Evolutionary conservation across 2,113 vertebrate genomes (phyloP), one percentile per base, ranked within the genome.

Genomic region (Cyphomyrus plagiostoma): DNA sequence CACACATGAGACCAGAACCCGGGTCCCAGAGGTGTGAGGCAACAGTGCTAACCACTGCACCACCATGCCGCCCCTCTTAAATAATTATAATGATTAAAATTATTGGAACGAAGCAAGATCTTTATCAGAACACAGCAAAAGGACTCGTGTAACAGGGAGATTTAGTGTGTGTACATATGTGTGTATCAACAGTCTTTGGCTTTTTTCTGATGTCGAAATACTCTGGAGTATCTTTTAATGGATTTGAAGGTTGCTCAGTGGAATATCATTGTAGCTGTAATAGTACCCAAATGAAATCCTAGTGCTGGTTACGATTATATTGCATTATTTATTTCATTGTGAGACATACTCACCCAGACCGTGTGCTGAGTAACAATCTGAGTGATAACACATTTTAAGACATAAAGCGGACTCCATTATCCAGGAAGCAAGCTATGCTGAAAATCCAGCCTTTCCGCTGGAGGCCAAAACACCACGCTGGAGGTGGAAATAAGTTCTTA

Each of bases 281-380:
- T 35, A 53, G 30, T 35, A 19, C 56, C 26, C 85, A 87, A 52
- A 53, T 56, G 30, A 56, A 87, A 87, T 53, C 84, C 85, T 53
- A 35, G 48, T 35, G 7, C 49, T 87, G 46, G 26, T 87, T 87
- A 9, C 85, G 13, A 53, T 87, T 53, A 56, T 46, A 48, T 48
- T 46, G 45, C 21, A 84, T 48, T 84, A 84, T 87, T 56, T 87
- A 56, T 87, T 87, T 87, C 53, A 52, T 21, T 56, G 48, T 48
- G 15, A 87, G n/a, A 35, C n/a, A 26, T 48, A 53, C 85, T 52
- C 3, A 1, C n/a, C 26, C 85, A 87, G 7, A 83, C 39, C 17
- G 11, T 52, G 23, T 53, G 49, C 46, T 7, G 45, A 86, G 35
- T 86, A 86, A 53, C 26, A 56, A 50, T 56, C 49, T 87, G 85